Conservation (phyloP, 1,140 invertebrate genomes). For the Diploscapter pachys region DNA sequence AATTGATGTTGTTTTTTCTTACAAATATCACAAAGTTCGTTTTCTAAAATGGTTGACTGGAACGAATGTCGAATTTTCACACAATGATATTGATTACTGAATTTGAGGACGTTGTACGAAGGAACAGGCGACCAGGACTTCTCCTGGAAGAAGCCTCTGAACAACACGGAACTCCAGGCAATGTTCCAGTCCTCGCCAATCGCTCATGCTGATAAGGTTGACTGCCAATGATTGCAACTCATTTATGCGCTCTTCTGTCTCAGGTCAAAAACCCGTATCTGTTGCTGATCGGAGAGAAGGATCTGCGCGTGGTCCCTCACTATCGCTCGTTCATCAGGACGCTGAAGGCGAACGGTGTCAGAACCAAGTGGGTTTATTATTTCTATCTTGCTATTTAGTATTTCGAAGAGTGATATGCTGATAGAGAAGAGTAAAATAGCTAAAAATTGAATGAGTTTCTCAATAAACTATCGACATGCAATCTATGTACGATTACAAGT, state of each 20-base stretch:
- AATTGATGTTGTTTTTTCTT: too few species aligned
- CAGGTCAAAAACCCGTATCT: constrained; percentile 71
- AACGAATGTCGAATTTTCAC: too few species aligned
- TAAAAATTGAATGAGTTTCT: too few species aligned
- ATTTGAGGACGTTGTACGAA: too few species aligned
- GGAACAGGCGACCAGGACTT: constrained; percentile 41
- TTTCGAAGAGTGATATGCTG: too few species aligned
- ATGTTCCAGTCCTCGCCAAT: constrained; percentile 62
- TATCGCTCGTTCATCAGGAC: constrained; percentile 43
- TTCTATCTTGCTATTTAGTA: constrained; percentile 8
- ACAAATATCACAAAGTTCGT: too few species aligned
- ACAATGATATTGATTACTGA: too few species aligned
- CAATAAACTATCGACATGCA: not conserved
- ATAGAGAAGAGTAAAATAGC: too few species aligned
- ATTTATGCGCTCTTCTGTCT: not conserved
- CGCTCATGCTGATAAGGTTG: constrained; percentile 60
- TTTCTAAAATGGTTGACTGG: too few species aligned
- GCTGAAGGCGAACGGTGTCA: constrained; percentile 42
- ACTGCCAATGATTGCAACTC: not conserved
- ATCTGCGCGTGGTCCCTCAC: constrained; percentile 77
- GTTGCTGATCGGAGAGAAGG: constrained; percentile 75
- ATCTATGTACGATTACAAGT: too few species aligned
- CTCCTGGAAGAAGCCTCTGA: constrained; percentile 46
- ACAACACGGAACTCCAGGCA: constrained; percentile 40
- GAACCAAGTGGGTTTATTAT: constrained; percentile 44